Evolutionary conservation across 2,113 vertebrate genomes (phyloP).

Genomic region (Chloropsis cyanopogon): DNA sequence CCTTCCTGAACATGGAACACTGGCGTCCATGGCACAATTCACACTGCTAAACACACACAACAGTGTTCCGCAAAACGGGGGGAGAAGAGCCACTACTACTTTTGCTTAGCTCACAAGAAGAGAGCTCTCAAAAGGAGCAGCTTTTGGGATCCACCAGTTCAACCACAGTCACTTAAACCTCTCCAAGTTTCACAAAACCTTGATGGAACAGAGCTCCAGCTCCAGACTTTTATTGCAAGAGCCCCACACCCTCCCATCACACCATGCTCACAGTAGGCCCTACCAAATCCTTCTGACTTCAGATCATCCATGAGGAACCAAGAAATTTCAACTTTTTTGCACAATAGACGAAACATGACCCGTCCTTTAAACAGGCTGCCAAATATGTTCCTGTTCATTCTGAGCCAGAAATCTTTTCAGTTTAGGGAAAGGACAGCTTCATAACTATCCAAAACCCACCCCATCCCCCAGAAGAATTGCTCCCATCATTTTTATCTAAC

Average conservation of each 20-base stretch:
- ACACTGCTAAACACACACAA: rapidly evolving
- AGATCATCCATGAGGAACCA: not conserved
- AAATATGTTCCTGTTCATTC: not conserved
- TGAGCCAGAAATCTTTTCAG: not conserved
- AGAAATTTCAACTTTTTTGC: not conserved
- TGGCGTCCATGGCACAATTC: rapidly evolving
- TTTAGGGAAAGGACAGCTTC: not conserved
- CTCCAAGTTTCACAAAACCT: not conserved
- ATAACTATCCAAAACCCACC: not conserved
- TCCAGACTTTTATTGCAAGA: not conserved
- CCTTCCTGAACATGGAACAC: rapidly evolving
- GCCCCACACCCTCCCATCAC: not conserved
- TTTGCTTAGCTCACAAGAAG: not conserved
- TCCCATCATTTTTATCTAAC: not conserved
- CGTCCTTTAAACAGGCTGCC: not conserved
- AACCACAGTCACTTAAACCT: not conserved
- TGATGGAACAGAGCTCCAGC: not conserved
- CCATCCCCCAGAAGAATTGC: rapidly evolving
- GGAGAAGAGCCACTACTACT: not conserved
- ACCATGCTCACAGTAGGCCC: rapidly evolving
- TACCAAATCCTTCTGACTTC: not conserved
- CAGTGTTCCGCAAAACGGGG: rapidly evolving
- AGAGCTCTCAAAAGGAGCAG: not conserved
- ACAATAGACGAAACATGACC: not conserved
- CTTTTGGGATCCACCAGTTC: not conserved